phyloP scores from a whole-genome alignment of 2,888 invertebrate genomes.

The Himalopsyche tibetana region DNA sequence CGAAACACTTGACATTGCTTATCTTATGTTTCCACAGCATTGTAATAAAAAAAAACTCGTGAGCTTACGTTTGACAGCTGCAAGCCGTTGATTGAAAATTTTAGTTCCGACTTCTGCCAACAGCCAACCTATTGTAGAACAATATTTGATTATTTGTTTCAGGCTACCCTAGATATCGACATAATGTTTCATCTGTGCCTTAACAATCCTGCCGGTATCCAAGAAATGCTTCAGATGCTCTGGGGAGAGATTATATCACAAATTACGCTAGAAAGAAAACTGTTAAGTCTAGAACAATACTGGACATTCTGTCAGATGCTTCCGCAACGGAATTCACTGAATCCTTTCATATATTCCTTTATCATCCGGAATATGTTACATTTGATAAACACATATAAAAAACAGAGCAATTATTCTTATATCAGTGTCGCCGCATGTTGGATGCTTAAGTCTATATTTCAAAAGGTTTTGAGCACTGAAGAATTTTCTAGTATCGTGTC shows the following conservation, averaged over 20 bases:
- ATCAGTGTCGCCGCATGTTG: slow-evolving; percentile 69
- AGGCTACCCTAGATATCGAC: slow-evolving; percentile 71
- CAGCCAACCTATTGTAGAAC: too few species aligned
- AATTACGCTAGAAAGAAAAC: slow-evolving; percentile 75
- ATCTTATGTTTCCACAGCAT: too few species aligned
- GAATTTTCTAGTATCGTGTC: slow-evolving; percentile 72
- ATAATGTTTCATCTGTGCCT: slow-evolving; percentile 72
- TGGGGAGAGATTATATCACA: slow-evolving; percentile 74
- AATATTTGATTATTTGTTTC: slow-evolving; percentile 65
- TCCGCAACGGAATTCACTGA: slow-evolving; percentile 72
- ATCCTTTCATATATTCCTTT: slow-evolving; percentile 77
- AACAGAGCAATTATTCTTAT: slow-evolving; percentile 69
- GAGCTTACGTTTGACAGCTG: too few species aligned
- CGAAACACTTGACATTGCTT: too few species aligned
- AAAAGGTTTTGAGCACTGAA: slow-evolving; percentile 68
- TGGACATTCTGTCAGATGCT: slow-evolving; percentile 75
- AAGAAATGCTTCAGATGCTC: slow-evolving; percentile 76
- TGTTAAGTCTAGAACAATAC: slow-evolving; percentile 78
- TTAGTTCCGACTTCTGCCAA: too few species aligned
- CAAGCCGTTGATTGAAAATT: too few species aligned
- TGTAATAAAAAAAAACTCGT: too few species aligned
- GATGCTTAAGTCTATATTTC: slow-evolving; percentile 73
- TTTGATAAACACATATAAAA: slow-evolving; percentile 72
- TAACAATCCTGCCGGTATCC: slow-evolving; percentile 75
- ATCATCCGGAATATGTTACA: slow-evolving; percentile 76